Conservation (phyloP, 2,888 invertebrate species). For the Eupsilia transversa region DNA sequence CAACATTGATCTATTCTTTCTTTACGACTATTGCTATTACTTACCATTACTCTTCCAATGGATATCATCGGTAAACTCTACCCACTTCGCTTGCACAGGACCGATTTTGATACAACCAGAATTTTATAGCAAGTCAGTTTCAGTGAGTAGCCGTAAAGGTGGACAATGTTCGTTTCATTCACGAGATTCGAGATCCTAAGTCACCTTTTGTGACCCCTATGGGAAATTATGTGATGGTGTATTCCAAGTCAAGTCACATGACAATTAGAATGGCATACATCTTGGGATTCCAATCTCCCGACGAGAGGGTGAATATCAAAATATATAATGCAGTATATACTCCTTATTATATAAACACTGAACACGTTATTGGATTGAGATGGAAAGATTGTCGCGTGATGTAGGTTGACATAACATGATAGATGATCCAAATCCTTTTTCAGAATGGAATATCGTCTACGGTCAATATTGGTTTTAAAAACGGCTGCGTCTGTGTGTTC, state of each 20-base stretch:
- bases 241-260: conserved; percentile 39
- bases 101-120: conserved; percentile 11
- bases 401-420: conserved; percentile 76
- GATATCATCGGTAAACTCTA: conserved; percentile 31
- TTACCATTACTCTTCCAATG: conserved; percentile 32
- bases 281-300: conserved; percentile 20
- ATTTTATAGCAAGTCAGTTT: conserved; percentile 27
- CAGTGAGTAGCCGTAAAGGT: conserved; percentile 3
- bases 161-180: conserved; percentile 6
- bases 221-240: conserved; percentile 48
- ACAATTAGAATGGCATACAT: conserved; percentile 43
- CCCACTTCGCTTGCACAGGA: not conserved
- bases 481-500: conserved; percentile 49
- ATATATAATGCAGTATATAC: conserved; percentile 32
- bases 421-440: conserved; percentile 75
- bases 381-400: conserved; percentile 76
- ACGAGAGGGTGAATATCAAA: conserved; percentile 35
- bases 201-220: conserved; percentile 36
- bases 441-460: conserved; percentile 61
- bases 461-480: conserved; percentile 68
- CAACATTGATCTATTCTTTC: conserved; percentile 38
- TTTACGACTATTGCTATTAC: conserved; percentile 46
- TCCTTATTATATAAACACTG: conserved; percentile 67
- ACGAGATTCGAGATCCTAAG: not conserved
- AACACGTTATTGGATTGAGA: conserved; percentile 76